Base-by-base conservation (phyloP, 2,113 vertebrate genomes). In the Takifugu flavidus region DNA sequence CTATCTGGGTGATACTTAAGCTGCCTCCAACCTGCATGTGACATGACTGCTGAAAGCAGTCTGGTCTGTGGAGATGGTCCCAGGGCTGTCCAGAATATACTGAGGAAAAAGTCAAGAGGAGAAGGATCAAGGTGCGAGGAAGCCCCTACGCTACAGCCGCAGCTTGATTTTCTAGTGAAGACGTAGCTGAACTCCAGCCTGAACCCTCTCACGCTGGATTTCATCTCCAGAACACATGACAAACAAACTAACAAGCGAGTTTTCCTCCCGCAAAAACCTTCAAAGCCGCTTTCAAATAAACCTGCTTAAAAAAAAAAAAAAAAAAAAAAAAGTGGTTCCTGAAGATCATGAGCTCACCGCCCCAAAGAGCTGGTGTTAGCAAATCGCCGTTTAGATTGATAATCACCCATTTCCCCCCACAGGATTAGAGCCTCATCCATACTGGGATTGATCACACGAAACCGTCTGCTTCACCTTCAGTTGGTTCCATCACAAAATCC, bases 1-100 rank as follows among this genome's bases (percentile, higher is more conserved):
- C 67, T 82, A 77, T 84, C 84, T 62, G 50, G 45, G 45, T 58
- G 73, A 84, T 53, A 75, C 68, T 53, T 65, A 60, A 74, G 56
- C 63, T 67, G 72, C 58, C 62, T 68, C 65, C 66, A 61, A 72
- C 60, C 28, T 57, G 43, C 56, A 66, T 59, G 73, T 72, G 43
- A 78, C 60, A 73, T 52, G 34, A 42, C 10, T 44, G 53, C 58
- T 61, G 59, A 31, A 53, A 52, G 64, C 53, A 50, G 2, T 63
- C 50, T 62, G 46, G 51, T 56, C 49, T 14, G 44, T 3, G 5
- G 42, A 56, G 26, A 57, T 25, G 26, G 47, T 8, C 53, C n/a
- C n/a, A 44, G 14, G 58, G 13, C 7, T 39, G 34, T 10, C 5
- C 34, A 45, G 44, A 4, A 45, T 45, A 14, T 15, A 45, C 13